Conservation (phyloP, 1,140 invertebrate genomes). For the Calephelis nemesis region DNA sequence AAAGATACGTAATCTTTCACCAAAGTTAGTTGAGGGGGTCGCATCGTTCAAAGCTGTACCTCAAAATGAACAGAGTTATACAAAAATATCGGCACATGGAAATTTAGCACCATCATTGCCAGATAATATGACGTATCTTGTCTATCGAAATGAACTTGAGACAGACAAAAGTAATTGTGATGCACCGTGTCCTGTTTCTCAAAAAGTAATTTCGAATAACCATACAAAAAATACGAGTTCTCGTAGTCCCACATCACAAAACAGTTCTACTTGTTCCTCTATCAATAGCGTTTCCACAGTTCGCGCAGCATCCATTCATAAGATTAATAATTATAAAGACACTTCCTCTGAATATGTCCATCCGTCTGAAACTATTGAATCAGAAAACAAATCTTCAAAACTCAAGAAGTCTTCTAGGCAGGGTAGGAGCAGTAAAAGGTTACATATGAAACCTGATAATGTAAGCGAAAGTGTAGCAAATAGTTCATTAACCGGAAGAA, state of each 20-base stretch:
- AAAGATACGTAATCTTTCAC: constrained; percentile 20
- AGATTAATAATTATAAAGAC: constrained; percentile 30
- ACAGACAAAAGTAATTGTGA: constrained; percentile 33
- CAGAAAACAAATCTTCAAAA: constrained; percentile 30
- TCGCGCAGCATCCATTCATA: constrained; percentile 31
- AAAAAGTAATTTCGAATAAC: constrained; percentile 31
- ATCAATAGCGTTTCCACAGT: constrained; percentile 59
- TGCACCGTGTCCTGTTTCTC: constrained; percentile 22
- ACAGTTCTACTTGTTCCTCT: constrained; percentile 61
- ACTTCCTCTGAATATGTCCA: constrained; percentile 37
- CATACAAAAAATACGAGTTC: constrained; percentile 26
- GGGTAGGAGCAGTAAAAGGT: constrained; percentile 36
- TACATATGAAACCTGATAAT: constrained; percentile 23
- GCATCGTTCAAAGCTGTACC: not conserved
- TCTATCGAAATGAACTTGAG: constrained; percentile 59
- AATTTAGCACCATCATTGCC: constrained; percentile 1
- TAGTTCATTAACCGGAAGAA: constrained; percentile 35
- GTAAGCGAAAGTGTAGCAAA: constrained; percentile 31
- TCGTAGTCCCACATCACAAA: constrained; percentile 45
- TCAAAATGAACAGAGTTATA: constrained; percentile 33
- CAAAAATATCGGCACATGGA: constrained; percentile 35
- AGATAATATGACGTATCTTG: constrained; percentile 43
- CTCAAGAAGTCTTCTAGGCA: constrained; percentile 41
- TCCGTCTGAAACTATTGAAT: constrained; percentile 25
- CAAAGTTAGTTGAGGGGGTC: not conserved